These are phyloP conservation scores for Zoanthus sociatus DNA, from an alignment of 92 coral and sea anemone genomes.

Conservation along the genomic window DNA sequence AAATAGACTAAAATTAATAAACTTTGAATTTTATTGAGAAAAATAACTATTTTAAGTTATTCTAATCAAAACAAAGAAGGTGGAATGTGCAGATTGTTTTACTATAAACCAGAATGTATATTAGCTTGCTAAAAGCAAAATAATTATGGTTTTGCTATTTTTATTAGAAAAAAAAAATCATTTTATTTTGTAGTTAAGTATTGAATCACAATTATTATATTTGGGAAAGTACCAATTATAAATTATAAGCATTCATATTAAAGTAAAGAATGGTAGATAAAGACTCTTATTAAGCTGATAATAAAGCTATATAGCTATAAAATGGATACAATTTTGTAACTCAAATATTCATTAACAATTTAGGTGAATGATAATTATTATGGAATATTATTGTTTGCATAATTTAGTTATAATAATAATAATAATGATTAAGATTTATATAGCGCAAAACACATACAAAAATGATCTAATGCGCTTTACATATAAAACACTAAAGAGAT, in stretches of 20 bases:
- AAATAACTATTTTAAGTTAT: background rate
- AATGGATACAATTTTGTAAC: background rate
- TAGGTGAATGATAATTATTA: background rate
- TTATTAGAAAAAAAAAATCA: background rate
- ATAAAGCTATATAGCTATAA: too few relatives aligned
- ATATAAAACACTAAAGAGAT: too few relatives aligned
- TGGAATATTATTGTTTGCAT: background rate
- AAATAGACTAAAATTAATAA: conserved; percentile 1
- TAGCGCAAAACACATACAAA: too few relatives aligned
- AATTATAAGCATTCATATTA: background rate
- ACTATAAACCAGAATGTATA: background rate
- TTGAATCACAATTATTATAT: background rate
- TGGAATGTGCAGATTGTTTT: conserved; percentile 1
- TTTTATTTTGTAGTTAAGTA: background rate
- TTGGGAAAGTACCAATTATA: background rate
- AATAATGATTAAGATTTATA: too few relatives aligned
- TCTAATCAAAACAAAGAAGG: background rate
- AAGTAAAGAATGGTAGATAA: background rate
- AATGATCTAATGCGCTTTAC: too few relatives aligned
- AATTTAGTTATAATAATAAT: background rate
- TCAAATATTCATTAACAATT: background rate
- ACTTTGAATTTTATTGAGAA: background rate
- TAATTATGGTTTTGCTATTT: background rate
- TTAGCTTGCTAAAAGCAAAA: conserved; percentile 1
- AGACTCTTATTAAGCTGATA: background rate